Base-by-base conservation (phyloP, 2,797 vertebrate species). In the Sphaeramia orbicularis region DNA sequence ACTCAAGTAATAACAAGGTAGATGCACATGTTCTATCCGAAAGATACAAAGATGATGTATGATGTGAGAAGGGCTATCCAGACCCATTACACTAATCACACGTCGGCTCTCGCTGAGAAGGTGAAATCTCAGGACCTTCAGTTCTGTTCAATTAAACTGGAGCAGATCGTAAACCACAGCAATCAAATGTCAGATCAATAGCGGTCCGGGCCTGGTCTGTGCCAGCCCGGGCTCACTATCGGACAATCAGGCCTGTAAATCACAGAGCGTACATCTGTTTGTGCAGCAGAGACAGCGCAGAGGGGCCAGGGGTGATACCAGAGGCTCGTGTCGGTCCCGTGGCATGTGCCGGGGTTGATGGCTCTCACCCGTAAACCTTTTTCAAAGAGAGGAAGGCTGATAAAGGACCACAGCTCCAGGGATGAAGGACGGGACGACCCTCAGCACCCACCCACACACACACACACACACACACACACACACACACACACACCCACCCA, bases 361-460 rank as follows among this genome's bases (percentile, higher is more conserved):
- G 18, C 65, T 32, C 42, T 73, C 32, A 32, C 45, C 43, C 48
- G 56, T 65, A 76, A 78, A 68, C 32, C 67, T 56, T 61, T 16
- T 80, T 53, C 44, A 64, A 42, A 50, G 42, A 61, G 10, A n/a
- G 64, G 16, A 32, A 9, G n/a, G 50, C 44, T 77, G 78, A 85
- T 76, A 69, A 80, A 85, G 66, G 65, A 71, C 64, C 63, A 0
- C 49, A 52, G 64, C 71, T 81, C 42, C 10, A 14, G 70, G 63
- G 81, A 81, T 84, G 86, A 84, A 89, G 81, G 87, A 87, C 80
- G 13, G 63, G 65, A 67, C 50, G 41, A 74, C 71, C 67, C 69
- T 19, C 48, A 36, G 58, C 55, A 78, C 52, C 37, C n/a, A n/a
- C n/a, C n/a, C n/a, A n/a, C n/a, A n/a, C n/a, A n/a, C n/a, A n/a